Percentiles rank a stretch among this genome's conserved stretches.
Conservation (phyloP, 2,888 invertebrate species). For the Diarsia brunnea region DNA sequence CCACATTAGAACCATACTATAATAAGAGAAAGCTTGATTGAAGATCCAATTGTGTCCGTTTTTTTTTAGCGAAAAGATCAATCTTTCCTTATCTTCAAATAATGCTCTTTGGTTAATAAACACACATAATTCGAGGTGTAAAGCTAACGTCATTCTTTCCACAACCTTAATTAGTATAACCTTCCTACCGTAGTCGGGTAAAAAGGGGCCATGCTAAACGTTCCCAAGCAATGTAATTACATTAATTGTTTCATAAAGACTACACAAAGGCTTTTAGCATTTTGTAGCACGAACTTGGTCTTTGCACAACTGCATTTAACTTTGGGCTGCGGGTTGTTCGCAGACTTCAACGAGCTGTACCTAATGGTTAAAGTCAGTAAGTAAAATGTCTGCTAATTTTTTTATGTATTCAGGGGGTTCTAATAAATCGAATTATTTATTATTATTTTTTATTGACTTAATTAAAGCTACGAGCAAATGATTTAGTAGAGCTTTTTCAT, state of each 20-base stretch:
- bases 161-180: slow-evolving; percentile 6
- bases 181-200: too few species aligned
- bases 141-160: background rate
- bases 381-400: too few species aligned
- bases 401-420: too few species aligned
- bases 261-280: background rate
- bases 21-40: background rate
- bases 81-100: background rate
- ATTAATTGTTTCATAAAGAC: slow-evolving; percentile 7
- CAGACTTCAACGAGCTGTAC: too few species aligned
- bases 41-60: background rate
- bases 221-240: slow-evolving; percentile 16
- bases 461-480: too few species aligned
- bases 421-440: too few species aligned
- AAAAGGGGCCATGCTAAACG: slow-evolving; percentile 2
- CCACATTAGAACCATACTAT: background rate
- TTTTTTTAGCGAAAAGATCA: background rate
- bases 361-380: too few species aligned
- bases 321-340: background rate
- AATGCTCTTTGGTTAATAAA: background rate
- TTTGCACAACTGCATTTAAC: slow-evolving; percentile 16
- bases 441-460: too few species aligned
- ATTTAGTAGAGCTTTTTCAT: too few species aligned
- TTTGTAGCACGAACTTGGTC: slow-evolving; percentile 14
- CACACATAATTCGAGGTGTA: background rate